These are phyloP conservation scores for Umimayanthus kanabou DNA, from an alignment of 92 coral and sea anemone genomes.

Conservation along the genomic window DNA sequence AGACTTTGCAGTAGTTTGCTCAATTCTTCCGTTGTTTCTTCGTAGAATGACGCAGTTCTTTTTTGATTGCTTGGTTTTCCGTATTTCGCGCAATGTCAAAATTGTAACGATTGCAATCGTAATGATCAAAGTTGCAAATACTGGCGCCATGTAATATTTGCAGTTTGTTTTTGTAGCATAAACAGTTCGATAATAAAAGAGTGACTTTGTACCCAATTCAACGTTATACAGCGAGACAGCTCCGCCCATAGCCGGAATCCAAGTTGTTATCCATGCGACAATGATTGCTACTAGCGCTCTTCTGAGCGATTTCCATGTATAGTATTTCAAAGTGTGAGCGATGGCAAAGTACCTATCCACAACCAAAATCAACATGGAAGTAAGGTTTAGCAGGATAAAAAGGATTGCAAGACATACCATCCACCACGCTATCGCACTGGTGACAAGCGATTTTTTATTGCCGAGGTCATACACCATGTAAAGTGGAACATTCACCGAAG, in stretches of 20 bases:
- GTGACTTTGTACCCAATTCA: background rate
- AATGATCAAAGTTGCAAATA: background rate
- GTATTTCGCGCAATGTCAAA: background rate
- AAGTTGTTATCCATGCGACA: background rate
- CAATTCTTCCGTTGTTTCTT: background rate
- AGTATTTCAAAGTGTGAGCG: background rate
- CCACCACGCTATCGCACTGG: background rate
- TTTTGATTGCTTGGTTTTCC: background rate
- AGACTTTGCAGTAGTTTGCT: background rate
- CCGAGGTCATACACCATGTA: background rate
- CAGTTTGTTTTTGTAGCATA: background rate
- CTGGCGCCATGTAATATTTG: background rate
- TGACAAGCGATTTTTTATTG: background rate
- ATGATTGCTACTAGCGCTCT: background rate
- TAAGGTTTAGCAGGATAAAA: background rate
- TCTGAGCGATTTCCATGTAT: conserved; percentile 6
- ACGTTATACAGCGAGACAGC: background rate
- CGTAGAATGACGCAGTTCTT: background rate
- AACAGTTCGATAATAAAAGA: background rate
- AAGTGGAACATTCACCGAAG: background rate
- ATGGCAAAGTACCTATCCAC: conserved; percentile 19
- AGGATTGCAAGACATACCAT: background rate
- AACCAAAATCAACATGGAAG: background rate
- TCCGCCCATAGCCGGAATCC: background rate
- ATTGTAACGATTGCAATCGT: background rate